Evolutionary conservation across 2,797 vertebrate genomes (phyloP).

Genomic region (Bucorvus abyssinicus): DNA sequence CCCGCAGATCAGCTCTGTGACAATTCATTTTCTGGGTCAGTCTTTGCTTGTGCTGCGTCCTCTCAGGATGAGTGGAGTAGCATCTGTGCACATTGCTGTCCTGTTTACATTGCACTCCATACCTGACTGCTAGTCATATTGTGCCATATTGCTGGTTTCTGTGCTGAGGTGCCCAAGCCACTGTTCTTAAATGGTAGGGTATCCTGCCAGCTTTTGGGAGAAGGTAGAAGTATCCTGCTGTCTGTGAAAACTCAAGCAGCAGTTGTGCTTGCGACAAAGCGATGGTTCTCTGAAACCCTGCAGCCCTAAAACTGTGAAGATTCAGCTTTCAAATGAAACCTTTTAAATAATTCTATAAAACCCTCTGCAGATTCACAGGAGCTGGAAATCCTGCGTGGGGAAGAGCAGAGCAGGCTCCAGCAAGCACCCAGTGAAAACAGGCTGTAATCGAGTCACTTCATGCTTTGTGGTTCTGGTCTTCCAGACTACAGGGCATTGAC

Average conservation of each 20-base stretch:
- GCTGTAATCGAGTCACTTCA: background rate
- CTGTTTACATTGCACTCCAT: background rate
- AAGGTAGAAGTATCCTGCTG: background rate
- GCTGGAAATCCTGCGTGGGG: background rate
- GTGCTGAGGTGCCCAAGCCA: background rate
- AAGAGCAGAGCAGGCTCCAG: background rate
- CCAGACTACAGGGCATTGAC: background rate
- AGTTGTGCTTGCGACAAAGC: background rate
- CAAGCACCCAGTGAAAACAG: background rate
- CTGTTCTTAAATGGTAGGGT: background rate
- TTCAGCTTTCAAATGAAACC: background rate
- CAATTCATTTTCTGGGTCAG: background rate
- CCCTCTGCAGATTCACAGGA: background rate
- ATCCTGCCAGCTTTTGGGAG: background rate
- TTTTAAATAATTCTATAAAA: background rate
- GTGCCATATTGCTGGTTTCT: background rate
- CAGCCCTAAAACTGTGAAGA: background rate
- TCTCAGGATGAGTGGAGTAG: background rate
- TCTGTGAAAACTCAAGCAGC: background rate
- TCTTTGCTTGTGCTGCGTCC: background rate
- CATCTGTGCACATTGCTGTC: background rate
- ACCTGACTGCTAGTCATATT: background rate
- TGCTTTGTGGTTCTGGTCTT: constrained; percentile 33
- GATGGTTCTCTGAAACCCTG: background rate
- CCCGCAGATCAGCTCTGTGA: background rate